Conservation (phyloP, 2,113 vertebrate species). For the Strigops habroptila region DNA sequence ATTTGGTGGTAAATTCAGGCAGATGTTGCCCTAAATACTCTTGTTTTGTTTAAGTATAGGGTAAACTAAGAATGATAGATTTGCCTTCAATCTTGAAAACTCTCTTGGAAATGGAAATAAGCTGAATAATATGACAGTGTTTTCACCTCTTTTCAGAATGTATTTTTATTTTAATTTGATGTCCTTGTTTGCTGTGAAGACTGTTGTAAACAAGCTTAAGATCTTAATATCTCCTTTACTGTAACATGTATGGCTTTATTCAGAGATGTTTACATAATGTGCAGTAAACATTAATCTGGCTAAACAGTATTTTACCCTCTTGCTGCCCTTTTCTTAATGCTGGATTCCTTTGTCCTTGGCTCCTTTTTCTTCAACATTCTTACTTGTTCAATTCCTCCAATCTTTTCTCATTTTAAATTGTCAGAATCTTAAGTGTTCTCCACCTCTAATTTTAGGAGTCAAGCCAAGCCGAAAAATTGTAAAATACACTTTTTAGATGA, state of each 20-base stretch:
- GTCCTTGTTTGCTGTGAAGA: neutral
- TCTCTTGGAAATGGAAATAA: neutral
- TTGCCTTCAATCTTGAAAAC: neutral
- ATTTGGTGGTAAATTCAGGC: neutral
- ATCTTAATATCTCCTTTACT: neutral
- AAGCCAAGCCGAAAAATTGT: neutral
- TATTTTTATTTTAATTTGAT: neutral
- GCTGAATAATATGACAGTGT: neutral
- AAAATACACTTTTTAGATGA: neutral
- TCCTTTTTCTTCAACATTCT: neutral
- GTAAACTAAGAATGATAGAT: neutral
- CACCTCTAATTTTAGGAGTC: neutral
- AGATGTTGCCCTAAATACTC: conserved; percentile 28
- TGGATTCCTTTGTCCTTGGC: neutral
- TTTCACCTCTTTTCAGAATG: neutral
- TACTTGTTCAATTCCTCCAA: neutral
- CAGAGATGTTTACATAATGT: neutral
- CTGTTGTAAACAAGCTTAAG: neutral
- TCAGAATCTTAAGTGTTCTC: neutral
- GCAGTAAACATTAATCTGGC: neutral
- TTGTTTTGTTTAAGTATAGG: neutral
- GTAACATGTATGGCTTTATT: neutral
- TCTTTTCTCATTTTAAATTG: neutral
- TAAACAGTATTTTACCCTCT: neutral
- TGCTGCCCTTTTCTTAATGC: neutral